Evolutionary conservation across 2,113 vertebrate genomes (phyloP).

Genomic region (Rhinolophus ferrumequinum): DNA sequence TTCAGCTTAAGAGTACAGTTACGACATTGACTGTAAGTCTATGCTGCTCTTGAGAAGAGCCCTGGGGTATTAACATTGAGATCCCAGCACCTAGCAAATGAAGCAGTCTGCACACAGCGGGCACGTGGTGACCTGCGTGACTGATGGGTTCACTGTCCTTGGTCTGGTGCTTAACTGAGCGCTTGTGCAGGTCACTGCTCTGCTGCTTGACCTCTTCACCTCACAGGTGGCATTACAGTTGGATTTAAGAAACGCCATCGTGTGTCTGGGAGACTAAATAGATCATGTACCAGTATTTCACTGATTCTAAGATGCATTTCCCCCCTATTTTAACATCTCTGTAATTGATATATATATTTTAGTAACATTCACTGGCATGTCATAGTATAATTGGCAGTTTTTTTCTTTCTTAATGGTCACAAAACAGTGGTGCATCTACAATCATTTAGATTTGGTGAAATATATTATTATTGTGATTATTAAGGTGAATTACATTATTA

Average conservation of each 20-base stretch:
- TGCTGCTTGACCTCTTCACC: not conserved
- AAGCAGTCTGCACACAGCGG: not conserved
- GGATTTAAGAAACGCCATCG: not conserved
- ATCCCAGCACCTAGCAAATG: not conserved
- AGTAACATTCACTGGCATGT: not conserved
- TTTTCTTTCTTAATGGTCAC: not conserved
- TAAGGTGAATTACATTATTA: too few species aligned
- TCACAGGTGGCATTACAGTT: not conserved
- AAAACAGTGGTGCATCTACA: not conserved
- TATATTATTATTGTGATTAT: not conserved
- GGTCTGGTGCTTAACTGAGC: not conserved
- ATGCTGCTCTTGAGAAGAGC: not conserved
- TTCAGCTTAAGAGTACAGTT: not conserved
- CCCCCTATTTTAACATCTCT: not conserved
- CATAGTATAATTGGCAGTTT: not conserved
- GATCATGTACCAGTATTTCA: not conserved
- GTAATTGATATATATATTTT: not conserved
- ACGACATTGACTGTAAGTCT: not conserved
- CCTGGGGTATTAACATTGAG: not conserved
- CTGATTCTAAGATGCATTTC: not conserved
- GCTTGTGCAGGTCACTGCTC: not conserved
- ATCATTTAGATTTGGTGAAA: slow-evolving; percentile 2
- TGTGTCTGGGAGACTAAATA: not conserved
- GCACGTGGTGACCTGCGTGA: not conserved
- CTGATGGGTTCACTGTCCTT: not conserved